Percentiles rank a stretch among this genome's conserved stretches.
Conservation (phyloP, 2,797 vertebrate genomes). For the Helarctos malayanus region DNA sequence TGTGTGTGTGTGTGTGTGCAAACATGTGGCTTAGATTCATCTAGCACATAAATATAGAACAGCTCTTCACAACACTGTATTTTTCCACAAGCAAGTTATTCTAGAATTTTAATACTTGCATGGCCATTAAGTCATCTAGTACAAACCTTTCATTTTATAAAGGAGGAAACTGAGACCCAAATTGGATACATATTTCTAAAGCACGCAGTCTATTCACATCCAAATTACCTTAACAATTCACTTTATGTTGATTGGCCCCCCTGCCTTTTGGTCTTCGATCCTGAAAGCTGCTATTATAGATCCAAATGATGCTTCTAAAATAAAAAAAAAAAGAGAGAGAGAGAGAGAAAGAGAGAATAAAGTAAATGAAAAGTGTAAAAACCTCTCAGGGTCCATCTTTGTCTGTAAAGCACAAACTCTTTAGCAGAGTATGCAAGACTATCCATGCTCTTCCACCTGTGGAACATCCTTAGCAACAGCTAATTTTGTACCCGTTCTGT, state of each 20-base stretch:
- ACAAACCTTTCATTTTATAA: neutral
- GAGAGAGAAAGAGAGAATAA: too few species aligned
- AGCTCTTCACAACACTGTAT: neutral
- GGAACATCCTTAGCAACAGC: neutral
- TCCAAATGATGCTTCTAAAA: neutral
- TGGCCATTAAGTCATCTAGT: neutral
- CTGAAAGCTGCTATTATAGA: neutral
- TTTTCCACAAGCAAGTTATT: neutral
- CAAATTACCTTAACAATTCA: neutral
- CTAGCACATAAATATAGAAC: neutral
- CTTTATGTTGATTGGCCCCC: neutral
- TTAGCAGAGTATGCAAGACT: neutral
- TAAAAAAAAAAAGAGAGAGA: too few species aligned
- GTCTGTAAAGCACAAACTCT: neutral
- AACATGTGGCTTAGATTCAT: neutral
- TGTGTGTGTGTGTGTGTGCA: neutral
- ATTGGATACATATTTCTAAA: neutral
- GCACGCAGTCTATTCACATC: neutral
- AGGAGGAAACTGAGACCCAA: neutral
- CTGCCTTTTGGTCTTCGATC: neutral
- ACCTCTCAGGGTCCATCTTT: neutral
- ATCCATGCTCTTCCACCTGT: neutral
- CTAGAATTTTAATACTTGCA: neutral
- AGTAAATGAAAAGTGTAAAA: neutral
- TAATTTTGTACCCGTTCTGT: neutral